phyloP scores from a whole-genome alignment of 2,797 vertebrate genomes.

The Hephaestus fuliginosus region DNA sequence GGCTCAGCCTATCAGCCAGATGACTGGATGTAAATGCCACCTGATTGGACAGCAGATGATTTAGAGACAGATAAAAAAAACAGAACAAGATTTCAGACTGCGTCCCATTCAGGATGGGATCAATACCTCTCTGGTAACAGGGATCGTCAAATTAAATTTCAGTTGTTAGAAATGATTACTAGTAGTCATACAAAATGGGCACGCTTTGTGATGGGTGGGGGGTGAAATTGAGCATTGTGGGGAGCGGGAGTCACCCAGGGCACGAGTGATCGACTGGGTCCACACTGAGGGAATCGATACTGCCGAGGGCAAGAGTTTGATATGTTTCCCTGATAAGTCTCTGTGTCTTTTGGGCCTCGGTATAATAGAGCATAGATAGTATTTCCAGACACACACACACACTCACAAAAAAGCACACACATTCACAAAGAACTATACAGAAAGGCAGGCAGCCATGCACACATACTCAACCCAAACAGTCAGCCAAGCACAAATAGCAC shows the following conservation, averaged over 20 bases:
- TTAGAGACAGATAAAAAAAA: constrained; percentile 74
- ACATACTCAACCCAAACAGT: constrained; percentile 67
- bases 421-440: constrained; percentile 54
- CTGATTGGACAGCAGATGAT: constrained; percentile 74
- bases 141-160: constrained; percentile 85
- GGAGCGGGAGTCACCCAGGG: constrained; percentile 71
- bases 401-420: constrained; percentile 11
- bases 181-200: constrained; percentile 79
- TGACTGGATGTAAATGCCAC: constrained; percentile 69
- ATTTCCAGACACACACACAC: constrained; percentile 59
- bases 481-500: constrained; percentile 69
- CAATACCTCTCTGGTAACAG: constrained; percentile 81
- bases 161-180: constrained; percentile 85
- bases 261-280: constrained; percentile 78
- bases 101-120: constrained; percentile 70
- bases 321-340: constrained; percentile 81
- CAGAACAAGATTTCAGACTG: constrained; percentile 69
- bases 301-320: constrained; percentile 79
- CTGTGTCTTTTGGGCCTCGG: constrained; percentile 69
- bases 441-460: constrained; percentile 62
- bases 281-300: constrained; percentile 78
- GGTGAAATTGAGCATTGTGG: constrained; percentile 71
- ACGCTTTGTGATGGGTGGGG: constrained; percentile 71
- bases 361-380: constrained; percentile 69
- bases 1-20: constrained; percentile 59